These are phyloP conservation scores for Romanogobio albipinnatus DNA, from an alignment of 2,113 vertebrate species.

Conservation along the genomic window DNA sequence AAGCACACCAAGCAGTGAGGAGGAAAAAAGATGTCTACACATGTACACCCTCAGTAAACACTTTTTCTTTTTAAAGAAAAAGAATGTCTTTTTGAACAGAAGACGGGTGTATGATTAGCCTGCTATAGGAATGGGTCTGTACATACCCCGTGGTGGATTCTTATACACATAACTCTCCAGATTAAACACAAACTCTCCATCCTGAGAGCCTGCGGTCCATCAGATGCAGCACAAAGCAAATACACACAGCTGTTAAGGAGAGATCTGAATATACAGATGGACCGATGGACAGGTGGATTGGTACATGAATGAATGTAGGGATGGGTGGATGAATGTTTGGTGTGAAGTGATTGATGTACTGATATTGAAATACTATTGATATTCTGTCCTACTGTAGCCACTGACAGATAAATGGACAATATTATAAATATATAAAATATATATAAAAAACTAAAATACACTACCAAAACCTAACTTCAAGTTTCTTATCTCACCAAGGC, in stretches of 20 bases:
- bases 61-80: neutral
- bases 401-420: neutral
- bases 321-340: neutral
- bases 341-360: neutral
- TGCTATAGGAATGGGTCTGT: conserved; percentile 19
- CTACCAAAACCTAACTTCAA: neutral
- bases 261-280: neutral
- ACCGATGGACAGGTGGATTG: neutral
- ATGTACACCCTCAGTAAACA: neutral
- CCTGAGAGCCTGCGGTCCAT: conserved; percentile 80
- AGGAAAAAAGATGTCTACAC: neutral
- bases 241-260: conserved; percentile 47
- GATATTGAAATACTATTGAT: neutral
- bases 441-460: neutral
- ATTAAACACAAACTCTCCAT: conserved; percentile 84
- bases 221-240: conserved; percentile 76
- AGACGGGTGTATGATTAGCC: neutral
- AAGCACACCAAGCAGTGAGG: neutral
- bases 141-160: conserved; percentile 86
- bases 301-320: neutral
- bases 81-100: neutral
- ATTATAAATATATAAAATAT: neutral
- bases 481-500: too few species aligned
- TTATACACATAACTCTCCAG: conserved; percentile 91
- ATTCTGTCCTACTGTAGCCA: neutral